Base-by-base conservation (phyloP, 1,140 invertebrate genomes). In the Adoxophyes honmai region DNA sequence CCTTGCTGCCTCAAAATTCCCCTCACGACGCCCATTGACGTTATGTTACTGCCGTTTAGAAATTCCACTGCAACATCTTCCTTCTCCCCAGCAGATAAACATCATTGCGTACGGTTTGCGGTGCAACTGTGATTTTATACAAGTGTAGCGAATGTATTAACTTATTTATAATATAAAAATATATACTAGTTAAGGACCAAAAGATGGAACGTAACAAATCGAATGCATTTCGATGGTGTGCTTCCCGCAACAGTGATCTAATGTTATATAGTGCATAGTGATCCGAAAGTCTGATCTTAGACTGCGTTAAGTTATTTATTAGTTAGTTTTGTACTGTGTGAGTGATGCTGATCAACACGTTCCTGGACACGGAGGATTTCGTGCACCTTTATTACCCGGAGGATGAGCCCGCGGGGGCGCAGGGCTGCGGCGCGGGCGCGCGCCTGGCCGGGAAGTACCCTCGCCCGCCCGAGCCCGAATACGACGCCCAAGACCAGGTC, bases 291-390 rank as follows among this genome's bases (percentile, higher is more conserved):
- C 78, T 80, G 71, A 76, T 74, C 36, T 70, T 80, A 81, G 75
- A 84, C 71, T 76, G 73, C 59, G 52, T 64, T 69, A 68, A 70
- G 57, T 70, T 73, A 69, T 71, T 71, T 68, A 66, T 71, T 73
- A 67, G 67, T 69, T 83, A 71, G 73, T 73, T 75, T 69, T 67
- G 56, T 74, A 69, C 44, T 36, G 39, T 62, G 56, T 70, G 78
- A 85, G 67, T 79, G 42, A 88, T 88, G 86, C 75, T 88, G 79
- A 88, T 88, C 75, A 88, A 87, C 68, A 87, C 86, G 54, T 86
- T 71, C 55, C 74, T 88, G 70, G 86, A 88, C 77, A 87, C 84
- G 72, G 86, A 88, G 73, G 86, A 88, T 74, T 88, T 88, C 77
- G 86, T 88, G 75, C 84, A 88, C 42, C 68, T 88, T 13, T 85